Base-by-base conservation (phyloP, 2,113 vertebrate species). In the Syngnathus scovelli region DNA sequence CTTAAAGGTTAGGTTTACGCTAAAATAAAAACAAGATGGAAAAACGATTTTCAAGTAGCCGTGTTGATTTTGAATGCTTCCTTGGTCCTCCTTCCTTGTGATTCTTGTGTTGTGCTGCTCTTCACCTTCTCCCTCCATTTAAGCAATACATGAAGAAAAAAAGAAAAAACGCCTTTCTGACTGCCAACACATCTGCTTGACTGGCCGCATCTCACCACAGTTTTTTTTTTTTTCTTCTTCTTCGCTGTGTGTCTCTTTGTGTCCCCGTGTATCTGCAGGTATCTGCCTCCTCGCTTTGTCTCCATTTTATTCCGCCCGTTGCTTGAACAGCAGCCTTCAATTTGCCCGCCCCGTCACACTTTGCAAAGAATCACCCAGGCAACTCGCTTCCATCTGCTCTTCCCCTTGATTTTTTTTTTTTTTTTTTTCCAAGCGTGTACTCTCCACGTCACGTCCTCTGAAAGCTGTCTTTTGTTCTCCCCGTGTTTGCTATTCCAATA, bases 361-460 rank as follows among this genome's bases (percentile, higher is more conserved):
- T 83, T 65, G 69, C 81, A 61, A 82, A 83, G 71, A 86, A 78
- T 87, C 83, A 78, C 67, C 78, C 83, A 85, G 82, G 84, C 84
- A 83, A 74, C 81, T 79, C 80, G 60, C 74, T 71, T 78, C 82
- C 85, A 85, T 86, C 83, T 88, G 80, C 67, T 81, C 68, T 51
- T 66, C 63, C 36, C 62, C 21, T 46, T 38, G 27, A 59, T n/a
- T 18, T n/a, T 51, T n/a, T 18, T n/a, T 21, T n/a, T 13, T 51
- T 10, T 33, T 33, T 33, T 33, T 33, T 33, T 3, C 49, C n/a
- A n/a, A 10, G 19, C 46, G 19, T 64, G 59, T 27, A 71, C 21
- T 41, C 49, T 19, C 8, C 48, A 49, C 18, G 48, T 62, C 69
- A 33, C 48, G 19, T 55, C 66, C 62, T 27, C 36, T 36, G 37